Evolutionary conservation across 2,888 invertebrate species (phyloP), one percentile per base, ranked within the genome.

Genomic region (Yponomeuta plumbellus): DNA sequence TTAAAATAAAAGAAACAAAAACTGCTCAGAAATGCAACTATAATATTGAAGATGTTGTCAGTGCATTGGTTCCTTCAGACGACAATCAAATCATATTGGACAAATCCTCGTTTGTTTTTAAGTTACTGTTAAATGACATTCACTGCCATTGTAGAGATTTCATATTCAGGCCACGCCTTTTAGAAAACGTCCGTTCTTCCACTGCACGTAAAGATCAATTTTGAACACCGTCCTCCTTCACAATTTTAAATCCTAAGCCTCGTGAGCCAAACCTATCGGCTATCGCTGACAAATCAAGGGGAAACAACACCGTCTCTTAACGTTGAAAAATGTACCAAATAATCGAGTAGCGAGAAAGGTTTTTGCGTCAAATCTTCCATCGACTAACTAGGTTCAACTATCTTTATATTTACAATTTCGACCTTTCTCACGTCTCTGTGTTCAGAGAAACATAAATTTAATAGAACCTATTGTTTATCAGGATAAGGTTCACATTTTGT

Each of bases 1-100:
- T 52, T 52, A 52, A 52, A 52, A 52, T 52, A 52, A 52, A 52
- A 52, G 44, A 44, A 44, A 26, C 4, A 34, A 52, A 52, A 52
- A 52, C 44, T 52, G 44, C 44, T 52, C 44, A 52, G 44, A 52
- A 52, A 52, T 52, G 44, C 44, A 52, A 52, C 44, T 52, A 52
- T 52, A 52, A 52, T 52, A 52, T 17, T 52, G 5, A 52, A 52
- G 44, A 52, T 52, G 13, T 52, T 3, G 44, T 52, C 44, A 52
- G 44, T 52, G 44, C 13, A 52, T 13, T 52, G 2, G 44, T 17
- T 52, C 44, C 17, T 52, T 52, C 17, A 17, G 44, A 52, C 13
- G 44, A 52, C 44, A 52, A 52, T 52, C 44, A 52, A 52, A 52
- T 52, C 17, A 52, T 52, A 52, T 52, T 52, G 44, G 44, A 52